phyloP scores from a whole-genome alignment of 1,140 invertebrate genomes.

The Bombus terrestris region DNA sequence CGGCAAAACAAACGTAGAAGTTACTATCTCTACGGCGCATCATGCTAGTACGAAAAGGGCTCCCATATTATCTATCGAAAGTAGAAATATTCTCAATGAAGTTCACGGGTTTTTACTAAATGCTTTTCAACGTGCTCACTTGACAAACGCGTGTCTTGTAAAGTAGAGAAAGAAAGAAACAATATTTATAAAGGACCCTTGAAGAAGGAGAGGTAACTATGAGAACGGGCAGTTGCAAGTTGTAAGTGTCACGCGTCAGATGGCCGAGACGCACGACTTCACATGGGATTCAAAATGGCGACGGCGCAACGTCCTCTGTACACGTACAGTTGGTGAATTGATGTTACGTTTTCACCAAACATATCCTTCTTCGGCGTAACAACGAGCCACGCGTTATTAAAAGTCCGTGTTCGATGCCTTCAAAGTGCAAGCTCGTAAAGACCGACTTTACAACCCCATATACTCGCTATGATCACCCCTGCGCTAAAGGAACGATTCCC shows the following conservation, averaged over 20 bases:
- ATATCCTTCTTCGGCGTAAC: slow-evolving; percentile 44
- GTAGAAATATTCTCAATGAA: too few relatives aligned
- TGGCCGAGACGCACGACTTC: background rate
- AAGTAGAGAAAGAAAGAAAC: background rate
- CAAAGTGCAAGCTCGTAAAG: slow-evolving; percentile 73
- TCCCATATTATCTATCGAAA: too few relatives aligned
- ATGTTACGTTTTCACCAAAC: slow-evolving; percentile 37
- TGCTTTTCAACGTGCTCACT: too few relatives aligned
- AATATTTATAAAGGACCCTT: background rate
- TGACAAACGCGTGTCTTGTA: background rate
- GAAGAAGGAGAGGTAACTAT: background rate
- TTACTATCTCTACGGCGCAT: too few relatives aligned
- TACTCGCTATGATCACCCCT: slow-evolving; percentile 63
- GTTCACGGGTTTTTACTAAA: too few relatives aligned
- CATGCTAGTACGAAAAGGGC: too few relatives aligned
- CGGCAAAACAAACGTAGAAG: background rate
- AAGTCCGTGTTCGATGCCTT: slow-evolving; percentile 65
- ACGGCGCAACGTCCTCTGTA: background rate
- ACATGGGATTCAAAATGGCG: slow-evolving; percentile 21
- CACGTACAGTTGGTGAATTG: background rate
- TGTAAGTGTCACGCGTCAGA: slow-evolving; percentile 28
- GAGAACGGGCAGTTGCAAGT: background rate
- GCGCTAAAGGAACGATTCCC: slow-evolving; percentile 24
- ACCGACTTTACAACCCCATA: slow-evolving; percentile 68
- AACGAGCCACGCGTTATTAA: slow-evolving; percentile 68